These are phyloP conservation scores for Hylaeus anthracinus DNA, from an alignment of 1,140 invertebrate genomes.

Conservation along the genomic window DNA sequence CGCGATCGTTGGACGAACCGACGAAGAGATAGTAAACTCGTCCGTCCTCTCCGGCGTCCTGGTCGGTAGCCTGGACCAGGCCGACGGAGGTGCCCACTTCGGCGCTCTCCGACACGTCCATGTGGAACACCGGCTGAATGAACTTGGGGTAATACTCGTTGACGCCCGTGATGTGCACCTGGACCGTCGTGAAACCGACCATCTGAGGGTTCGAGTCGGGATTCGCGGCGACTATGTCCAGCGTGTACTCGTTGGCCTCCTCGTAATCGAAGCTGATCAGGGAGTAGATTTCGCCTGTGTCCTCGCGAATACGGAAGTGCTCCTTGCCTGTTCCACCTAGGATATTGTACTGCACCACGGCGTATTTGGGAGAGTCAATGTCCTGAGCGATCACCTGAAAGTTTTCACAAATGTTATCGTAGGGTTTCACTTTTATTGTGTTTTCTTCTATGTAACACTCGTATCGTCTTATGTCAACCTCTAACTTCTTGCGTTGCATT, in stretches of 20 bases:
- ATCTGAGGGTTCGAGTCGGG: slow-evolving; percentile 88
- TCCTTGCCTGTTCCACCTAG: slow-evolving; percentile 89
- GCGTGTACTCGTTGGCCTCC: slow-evolving; percentile 87
- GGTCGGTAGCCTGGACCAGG: slow-evolving; percentile 93
- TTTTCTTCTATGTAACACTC: too few species aligned
- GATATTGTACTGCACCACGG: slow-evolving; percentile 93
- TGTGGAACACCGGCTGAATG: slow-evolving; percentile 94
- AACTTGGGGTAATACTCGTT: slow-evolving; percentile 97
- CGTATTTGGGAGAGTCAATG: slow-evolving; percentile 95
- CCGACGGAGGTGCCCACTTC: slow-evolving; percentile 93
- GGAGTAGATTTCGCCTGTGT: slow-evolving; percentile 89
- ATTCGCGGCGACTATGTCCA: slow-evolving; percentile 93
- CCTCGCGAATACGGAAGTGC: slow-evolving; percentile 88
- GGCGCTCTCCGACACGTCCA: slow-evolving; percentile 96
- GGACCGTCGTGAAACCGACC: slow-evolving; percentile 87
- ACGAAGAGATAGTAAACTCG: slow-evolving; percentile 95
- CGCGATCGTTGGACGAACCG: slow-evolving; percentile 94
- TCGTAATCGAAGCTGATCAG: slow-evolving; percentile 94
- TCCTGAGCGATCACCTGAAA: slow-evolving; percentile 87
- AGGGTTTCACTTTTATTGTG: too few species aligned
- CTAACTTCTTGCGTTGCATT: too few species aligned
- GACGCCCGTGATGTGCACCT: slow-evolving; percentile 91
- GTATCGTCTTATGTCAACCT: too few species aligned
- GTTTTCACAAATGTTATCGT: neutral
- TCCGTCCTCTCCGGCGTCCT: slow-evolving; percentile 95